Percentiles rank a stretch among this genome's conserved stretches.
Conservation (phyloP, 2,888 invertebrate genomes). For the Ypsolopha scabrella region DNA sequence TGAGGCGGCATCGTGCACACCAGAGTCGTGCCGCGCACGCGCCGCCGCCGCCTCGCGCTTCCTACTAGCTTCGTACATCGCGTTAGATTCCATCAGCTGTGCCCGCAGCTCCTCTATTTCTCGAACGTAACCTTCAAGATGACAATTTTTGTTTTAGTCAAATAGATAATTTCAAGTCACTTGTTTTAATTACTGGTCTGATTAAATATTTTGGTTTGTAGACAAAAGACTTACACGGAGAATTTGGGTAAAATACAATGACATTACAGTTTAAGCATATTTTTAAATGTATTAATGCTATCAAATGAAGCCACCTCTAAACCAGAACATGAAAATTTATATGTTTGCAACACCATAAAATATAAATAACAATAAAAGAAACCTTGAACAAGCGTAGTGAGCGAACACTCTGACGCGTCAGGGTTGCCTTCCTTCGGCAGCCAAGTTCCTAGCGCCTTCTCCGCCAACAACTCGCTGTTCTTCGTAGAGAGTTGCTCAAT, state of each 20-base stretch:
- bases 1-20: conserved; percentile 40
- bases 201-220: no score
- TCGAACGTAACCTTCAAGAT: conserved; percentile 78
- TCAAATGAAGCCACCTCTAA: no score
- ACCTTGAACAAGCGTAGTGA: conserved; percentile 38
- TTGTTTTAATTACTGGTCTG: background rate
- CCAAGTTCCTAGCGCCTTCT: conserved; percentile 79
- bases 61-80: conserved; percentile 47
- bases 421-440: conserved; percentile 50
- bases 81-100: conserved; percentile 86
- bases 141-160: background rate
- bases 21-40: conserved; percentile 37
- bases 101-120: conserved; percentile 93
- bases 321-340: no score
- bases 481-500: conserved; percentile 86
- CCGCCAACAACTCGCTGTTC: conserved; percentile 85
- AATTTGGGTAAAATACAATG: no score
- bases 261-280: no score
- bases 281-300: no score
- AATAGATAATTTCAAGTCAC: background rate
- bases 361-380: no score
- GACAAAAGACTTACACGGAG: no score
- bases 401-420: conserved; percentile 47
- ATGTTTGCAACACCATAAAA: no score
- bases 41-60: conserved; percentile 41